Conservation (phyloP, 37 sponge, comb jelly and placozoan species). For the Cliona cf. orientalis region DNA sequence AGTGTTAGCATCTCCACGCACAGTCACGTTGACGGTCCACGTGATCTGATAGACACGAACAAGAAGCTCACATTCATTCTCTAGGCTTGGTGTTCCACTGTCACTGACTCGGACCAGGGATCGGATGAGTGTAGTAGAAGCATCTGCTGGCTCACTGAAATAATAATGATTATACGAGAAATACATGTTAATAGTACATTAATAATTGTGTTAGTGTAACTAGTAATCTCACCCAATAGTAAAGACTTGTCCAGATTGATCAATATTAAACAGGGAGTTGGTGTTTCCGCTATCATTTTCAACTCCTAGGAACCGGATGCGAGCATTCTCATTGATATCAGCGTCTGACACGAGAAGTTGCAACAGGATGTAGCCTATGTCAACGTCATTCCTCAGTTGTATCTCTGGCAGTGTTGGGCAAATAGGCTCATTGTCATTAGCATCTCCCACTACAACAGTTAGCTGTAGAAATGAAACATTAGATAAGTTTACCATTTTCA, state of each 20-base stretch:
- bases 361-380: background rate
- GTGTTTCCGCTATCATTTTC: background rate
- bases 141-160: background rate
- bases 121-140: background rate
- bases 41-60: conserved; percentile 27
- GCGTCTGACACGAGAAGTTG: conserved; percentile 45
- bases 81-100: background rate
- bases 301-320: background rate
- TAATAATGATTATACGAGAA: too few relatives aligned
- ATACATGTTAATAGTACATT: too few relatives aligned
- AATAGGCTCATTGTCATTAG: conserved; percentile 73
- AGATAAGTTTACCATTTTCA: background rate
- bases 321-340: conserved; percentile 47
- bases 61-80: background rate
- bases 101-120: conserved; percentile 1
- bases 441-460: conserved; percentile 49
- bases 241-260: conserved; percentile 42
- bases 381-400: conserved; percentile 17
- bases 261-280: conserved; percentile 21
- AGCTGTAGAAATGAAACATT: conserved; percentile 25
- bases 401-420: conserved; percentile 24
- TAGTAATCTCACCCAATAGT: conserved; percentile 35
- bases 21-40: conserved; percentile 19
- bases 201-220: too few relatives aligned
- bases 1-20: conserved; percentile 24